These are phyloP conservation scores for Apocrypta bakeri DNA, from an alignment of 1,140 invertebrate genomes.

Conservation along the genomic window DNA sequence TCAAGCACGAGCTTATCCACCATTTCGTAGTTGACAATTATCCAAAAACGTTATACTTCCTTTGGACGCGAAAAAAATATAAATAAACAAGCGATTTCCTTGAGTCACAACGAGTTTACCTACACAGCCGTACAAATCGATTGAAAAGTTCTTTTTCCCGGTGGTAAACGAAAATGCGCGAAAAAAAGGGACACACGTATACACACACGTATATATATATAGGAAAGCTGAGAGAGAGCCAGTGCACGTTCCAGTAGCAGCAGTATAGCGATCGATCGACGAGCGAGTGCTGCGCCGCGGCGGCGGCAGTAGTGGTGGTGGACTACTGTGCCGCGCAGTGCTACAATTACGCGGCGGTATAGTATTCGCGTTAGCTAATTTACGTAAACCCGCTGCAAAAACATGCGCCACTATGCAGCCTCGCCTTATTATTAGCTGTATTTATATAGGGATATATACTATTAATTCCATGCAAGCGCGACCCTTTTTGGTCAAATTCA, in stretches of 20 bases:
- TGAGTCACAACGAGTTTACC: no score
- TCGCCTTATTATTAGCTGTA: not conserved
- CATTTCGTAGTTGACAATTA: no score
- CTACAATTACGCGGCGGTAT: constrained; percentile 7
- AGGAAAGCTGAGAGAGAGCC: not conserved
- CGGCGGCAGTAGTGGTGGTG: not conserved
- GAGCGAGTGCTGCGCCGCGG: not conserved
- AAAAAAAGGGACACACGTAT: no score
- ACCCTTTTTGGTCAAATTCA: not conserved
- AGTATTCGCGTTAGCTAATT: not conserved
- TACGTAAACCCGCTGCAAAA: not conserved
- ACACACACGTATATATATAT: not conserved
- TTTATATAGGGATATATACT: no score
- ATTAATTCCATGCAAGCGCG: no score
- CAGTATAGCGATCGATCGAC: not conserved
- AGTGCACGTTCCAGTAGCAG: not conserved
- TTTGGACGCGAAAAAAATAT: no score
- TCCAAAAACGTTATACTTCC: no score
- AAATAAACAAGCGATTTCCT: no score
- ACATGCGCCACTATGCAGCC: not conserved
- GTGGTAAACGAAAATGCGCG: not conserved
- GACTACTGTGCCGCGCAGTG: not conserved
- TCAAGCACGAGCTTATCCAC: no score
- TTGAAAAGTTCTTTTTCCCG: no score
- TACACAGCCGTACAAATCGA: no score